Percentiles rank a stretch among this genome's conserved stretches.
These are phyloP conservation scores for Hecatera dysodea DNA, from an alignment of 2,888 invertebrate species.

Conservation along the genomic window DNA sequence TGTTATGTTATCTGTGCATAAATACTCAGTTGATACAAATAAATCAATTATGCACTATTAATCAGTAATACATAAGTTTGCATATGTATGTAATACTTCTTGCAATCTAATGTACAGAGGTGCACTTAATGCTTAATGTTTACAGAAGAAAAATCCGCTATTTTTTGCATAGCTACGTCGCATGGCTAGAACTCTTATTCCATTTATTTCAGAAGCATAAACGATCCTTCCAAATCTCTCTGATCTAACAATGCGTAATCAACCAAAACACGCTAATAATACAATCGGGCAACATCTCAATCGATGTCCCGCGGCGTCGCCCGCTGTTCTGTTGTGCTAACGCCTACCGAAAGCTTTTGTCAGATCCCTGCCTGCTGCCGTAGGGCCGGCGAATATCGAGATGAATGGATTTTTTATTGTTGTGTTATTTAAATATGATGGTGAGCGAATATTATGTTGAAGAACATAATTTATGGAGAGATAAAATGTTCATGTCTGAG, in stretches of 20 bases:
- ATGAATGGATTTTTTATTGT: conserved; percentile 51
- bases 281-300: conserved; percentile 69
- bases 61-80: too few species aligned
- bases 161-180: background rate
- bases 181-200: background rate
- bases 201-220: background rate
- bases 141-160: background rate
- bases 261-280: conserved; percentile 63
- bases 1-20: too few species aligned
- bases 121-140: too few species aligned
- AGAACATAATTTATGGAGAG: background rate
- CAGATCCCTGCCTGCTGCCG: conserved; percentile 55
- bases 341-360: conserved; percentile 57
- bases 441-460: background rate
- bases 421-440: conserved; percentile 51
- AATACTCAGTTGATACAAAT: too few species aligned
- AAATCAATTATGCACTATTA: too few species aligned
- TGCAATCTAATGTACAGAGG: too few species aligned
- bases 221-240: conserved; percentile 40
- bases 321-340: conserved; percentile 72
- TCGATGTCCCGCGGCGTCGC: conserved; percentile 70
- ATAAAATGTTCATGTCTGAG: background rate
- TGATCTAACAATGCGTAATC: conserved; percentile 62
- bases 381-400: conserved; percentile 21
- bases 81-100: too few species aligned